phyloP scores from a whole-genome alignment of 1,140 invertebrate species.

The Epicauta chinensis region DNA sequence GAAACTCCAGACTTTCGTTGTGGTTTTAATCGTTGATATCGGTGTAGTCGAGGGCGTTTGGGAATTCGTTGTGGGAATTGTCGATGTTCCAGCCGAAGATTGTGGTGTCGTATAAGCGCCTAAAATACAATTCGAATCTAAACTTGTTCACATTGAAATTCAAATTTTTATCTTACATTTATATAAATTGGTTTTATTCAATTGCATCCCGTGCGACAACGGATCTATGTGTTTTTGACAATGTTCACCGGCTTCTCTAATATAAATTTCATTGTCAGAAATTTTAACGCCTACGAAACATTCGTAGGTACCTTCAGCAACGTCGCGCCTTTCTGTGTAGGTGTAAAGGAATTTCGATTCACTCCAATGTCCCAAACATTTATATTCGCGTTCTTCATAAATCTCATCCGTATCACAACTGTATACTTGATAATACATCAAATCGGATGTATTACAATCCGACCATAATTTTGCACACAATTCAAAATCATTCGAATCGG shows the following conservation, averaged over 20 bases:
- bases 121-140: constrained; percentile 3
- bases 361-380: constrained; percentile 65
- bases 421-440: constrained; percentile 67
- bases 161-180: no score
- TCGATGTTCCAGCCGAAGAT: neutral
- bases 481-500: constrained; percentile 49
- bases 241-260: constrained; percentile 64
- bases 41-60: constrained; percentile 8
- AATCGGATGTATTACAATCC: constrained; percentile 61
- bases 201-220: constrained; percentile 56
- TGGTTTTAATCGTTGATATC: constrained; percentile 2
- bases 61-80: constrained; percentile 2
- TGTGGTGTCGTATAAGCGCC: constrained; percentile 7
- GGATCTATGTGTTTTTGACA: constrained; percentile 61
- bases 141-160: neutral
- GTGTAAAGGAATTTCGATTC: constrained; percentile 62
- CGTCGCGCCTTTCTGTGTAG: constrained; percentile 61
- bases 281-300: constrained; percentile 67
- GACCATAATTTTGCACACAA: constrained; percentile 67
- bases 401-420: constrained; percentile 56
- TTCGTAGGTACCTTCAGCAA: constrained; percentile 54
- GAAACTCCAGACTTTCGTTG: constrained; percentile 10
- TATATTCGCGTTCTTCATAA: constrained; percentile 64
- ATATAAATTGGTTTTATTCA: constrained; percentile 36
- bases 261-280: constrained; percentile 51